Evolutionary conservation across 2,888 invertebrate species (phyloP).

Genomic region (Loripinus fragilis): DNA sequence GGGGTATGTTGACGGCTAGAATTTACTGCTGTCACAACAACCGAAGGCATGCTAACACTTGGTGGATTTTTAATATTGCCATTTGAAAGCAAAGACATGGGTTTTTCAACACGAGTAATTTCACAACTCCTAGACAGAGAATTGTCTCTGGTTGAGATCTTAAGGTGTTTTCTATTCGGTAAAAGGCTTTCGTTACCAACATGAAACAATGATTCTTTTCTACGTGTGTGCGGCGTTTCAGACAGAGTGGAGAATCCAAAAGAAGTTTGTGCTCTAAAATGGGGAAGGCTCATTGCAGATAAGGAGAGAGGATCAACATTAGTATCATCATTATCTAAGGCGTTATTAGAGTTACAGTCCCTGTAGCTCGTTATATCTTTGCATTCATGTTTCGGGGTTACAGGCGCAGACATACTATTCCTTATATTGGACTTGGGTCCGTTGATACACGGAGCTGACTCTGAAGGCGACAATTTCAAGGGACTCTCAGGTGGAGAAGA

Average conservation of each 20-base stretch:
- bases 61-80: constrained; percentile 23
- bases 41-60: constrained; percentile 56
- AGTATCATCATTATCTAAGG: constrained; percentile 50
- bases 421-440: constrained; percentile 20
- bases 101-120: constrained; percentile 31
- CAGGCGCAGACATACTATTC: constrained; percentile 66
- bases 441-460: constrained; percentile 50
- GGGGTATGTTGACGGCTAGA: constrained; percentile 1
- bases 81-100: constrained; percentile 19
- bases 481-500: constrained; percentile 46
- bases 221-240: constrained; percentile 73
- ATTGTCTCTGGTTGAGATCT: constrained; percentile 27
- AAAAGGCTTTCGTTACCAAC: constrained; percentile 44
- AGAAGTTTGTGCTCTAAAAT: constrained; percentile 70
- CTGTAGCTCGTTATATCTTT: constrained; percentile 43
- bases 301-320: constrained; percentile 74
- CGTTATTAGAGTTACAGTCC: constrained; percentile 24
- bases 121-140: constrained; percentile 37
- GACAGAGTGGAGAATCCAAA: constrained; percentile 75
- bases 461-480: constrained; percentile 42
- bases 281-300: constrained; percentile 73
- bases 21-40: constrained; percentile 53
- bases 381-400: constrained; percentile 71
- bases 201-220: constrained; percentile 78
- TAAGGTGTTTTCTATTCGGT: constrained; percentile 29